These are phyloP conservation scores for Acyrthosiphon pisum DNA, from an alignment of 1,140 invertebrate genomes.

Conservation along the genomic window DNA sequence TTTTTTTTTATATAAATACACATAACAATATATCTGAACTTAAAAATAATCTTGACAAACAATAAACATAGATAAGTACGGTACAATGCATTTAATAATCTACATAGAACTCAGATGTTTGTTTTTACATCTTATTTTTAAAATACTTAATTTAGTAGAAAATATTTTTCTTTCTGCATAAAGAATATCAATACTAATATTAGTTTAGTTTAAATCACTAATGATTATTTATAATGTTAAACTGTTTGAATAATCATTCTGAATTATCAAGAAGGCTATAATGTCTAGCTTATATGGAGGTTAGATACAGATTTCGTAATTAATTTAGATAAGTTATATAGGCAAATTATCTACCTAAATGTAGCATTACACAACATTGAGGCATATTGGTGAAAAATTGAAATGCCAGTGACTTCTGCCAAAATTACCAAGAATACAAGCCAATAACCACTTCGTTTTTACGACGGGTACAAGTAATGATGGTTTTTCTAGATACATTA, in stretches of 20 bases:
- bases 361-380: no score
- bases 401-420: no score
- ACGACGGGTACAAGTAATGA: not conserved
- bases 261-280: not conserved
- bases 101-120: not conserved
- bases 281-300: not conserved
- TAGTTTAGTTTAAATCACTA: not conserved
- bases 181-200: not conserved
- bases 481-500: not conserved
- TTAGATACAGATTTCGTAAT: no score
- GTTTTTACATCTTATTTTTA: not conserved
- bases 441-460: not conserved
- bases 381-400: not conserved
- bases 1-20: no score
- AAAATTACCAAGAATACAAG: not conserved
- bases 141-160: not conserved
- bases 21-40: not conserved
- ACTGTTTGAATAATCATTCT: not conserved
- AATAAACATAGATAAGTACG: no score
- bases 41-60: not conserved
- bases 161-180: not conserved
- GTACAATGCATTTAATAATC: no score
- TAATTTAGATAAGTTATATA: no score
- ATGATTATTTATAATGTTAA: no score
- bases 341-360: no score